Evolutionary conservation across 2,113 vertebrate genomes (phyloP).

Genomic region (Gobiocypris rarus): DNA sequence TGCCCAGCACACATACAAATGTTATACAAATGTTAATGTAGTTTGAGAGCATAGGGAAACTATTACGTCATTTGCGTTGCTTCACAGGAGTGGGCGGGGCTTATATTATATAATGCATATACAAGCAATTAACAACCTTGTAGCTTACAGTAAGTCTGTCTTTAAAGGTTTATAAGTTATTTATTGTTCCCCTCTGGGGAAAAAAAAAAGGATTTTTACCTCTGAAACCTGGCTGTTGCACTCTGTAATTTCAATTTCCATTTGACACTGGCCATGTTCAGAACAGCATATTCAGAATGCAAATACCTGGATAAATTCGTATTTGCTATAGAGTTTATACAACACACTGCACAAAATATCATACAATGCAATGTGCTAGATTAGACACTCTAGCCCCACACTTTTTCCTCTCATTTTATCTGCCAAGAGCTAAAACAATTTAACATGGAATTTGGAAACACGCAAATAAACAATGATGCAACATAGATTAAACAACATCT

Average conservation of each 20-base stretch:
- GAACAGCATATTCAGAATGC: background rate
- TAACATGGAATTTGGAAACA: background rate
- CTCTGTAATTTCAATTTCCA: background rate
- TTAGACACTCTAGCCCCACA: background rate
- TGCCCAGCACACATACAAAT: no score
- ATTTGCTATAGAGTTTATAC: background rate
- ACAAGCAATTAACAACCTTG: background rate
- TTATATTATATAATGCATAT: no score
- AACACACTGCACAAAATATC: background rate
- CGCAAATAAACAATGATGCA: background rate
- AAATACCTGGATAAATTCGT: background rate
- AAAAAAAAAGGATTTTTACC: background rate
- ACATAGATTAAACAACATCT: background rate
- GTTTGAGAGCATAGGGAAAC: background rate
- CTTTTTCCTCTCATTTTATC: background rate
- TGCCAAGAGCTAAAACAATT: background rate
- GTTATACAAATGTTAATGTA: no score
- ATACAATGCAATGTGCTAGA: background rate
- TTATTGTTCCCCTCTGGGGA: background rate
- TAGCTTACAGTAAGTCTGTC: background rate
- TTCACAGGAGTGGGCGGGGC: background rate
- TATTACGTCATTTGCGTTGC: background rate
- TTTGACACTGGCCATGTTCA: slow-evolving; percentile 25
- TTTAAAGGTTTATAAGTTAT: background rate
- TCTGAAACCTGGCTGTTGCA: background rate